Percentiles rank a stretch among this genome's conserved stretches.
Conservation (phyloP, 2,113 vertebrate genomes). For the Globicephala melas region DNA sequence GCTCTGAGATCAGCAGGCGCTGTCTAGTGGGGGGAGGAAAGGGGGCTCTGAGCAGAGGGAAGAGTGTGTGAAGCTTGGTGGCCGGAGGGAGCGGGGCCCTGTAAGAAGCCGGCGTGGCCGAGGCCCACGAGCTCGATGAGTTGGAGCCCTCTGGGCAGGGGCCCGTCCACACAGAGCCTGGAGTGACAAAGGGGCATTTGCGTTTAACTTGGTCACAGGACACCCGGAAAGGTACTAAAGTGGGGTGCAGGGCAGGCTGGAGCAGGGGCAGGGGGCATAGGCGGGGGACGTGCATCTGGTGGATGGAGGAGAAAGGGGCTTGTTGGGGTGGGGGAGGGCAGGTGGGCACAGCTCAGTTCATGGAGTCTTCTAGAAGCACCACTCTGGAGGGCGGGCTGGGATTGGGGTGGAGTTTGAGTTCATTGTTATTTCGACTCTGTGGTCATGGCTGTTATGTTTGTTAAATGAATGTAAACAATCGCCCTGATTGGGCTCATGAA, state of each 20-base stretch:
- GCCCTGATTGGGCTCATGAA: background rate
- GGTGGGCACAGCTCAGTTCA: background rate
- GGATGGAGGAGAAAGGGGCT: background rate
- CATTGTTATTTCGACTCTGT: slow-evolving; percentile 6
- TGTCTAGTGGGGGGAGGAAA: background rate
- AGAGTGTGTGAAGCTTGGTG: background rate
- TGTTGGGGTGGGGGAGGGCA: background rate
- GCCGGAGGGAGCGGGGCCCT: background rate
- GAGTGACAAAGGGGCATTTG: background rate
- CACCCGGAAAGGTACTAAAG: accelerated
- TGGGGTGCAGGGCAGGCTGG: background rate
- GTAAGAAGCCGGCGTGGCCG: accelerated
- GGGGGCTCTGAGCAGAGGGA: background rate
- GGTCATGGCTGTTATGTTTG: background rate
- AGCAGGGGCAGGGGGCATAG: background rate
- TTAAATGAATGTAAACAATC: background rate
- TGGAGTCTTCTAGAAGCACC: background rate
- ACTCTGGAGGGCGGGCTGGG: background rate
- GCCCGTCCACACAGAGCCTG: background rate
- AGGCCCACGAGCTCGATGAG: too few relatives aligned
- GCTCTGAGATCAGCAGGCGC: background rate
- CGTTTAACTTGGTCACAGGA: background rate
- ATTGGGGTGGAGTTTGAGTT: background rate
- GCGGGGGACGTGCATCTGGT: too few relatives aligned
- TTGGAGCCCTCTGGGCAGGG: too few relatives aligned